phyloP scores from a whole-genome alignment of 2,113 vertebrate genomes.

The Phrynosoma blainvillii region DNA sequence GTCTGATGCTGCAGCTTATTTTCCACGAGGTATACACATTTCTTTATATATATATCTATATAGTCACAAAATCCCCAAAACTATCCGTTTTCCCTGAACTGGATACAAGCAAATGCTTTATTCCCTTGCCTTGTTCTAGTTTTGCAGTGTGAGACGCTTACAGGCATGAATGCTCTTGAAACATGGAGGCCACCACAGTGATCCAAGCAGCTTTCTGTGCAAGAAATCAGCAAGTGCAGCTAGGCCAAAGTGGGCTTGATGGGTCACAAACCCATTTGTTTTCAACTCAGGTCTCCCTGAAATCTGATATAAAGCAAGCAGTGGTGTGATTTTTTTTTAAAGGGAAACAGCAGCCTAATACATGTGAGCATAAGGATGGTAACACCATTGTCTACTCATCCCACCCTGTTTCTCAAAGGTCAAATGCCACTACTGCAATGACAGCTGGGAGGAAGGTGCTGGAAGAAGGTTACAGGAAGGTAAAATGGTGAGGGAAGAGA shows the following conservation, averaged over 20 bases:
- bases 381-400: background rate
- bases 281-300: background rate
- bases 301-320: background rate
- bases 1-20: slow-evolving; percentile 67
- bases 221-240: slow-evolving; percentile 64
- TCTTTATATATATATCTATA: slow-evolving; percentile 70
- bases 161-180: slow-evolving; percentile 65
- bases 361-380: too few species aligned
- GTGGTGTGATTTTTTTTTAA: background rate
- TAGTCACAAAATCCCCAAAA: slow-evolving; percentile 60
- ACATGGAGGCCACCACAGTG: slow-evolving; percentile 58
- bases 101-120: slow-evolving; percentile 66
- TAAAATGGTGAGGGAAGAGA: background rate
- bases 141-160: slow-evolving; percentile 63
- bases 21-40: slow-evolving; percentile 72
- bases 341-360: background rate
- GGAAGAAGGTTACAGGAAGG: background rate
- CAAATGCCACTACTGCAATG: too few species aligned
- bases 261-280: background rate
- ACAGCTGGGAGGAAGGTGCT: background rate
- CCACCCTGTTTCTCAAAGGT: background rate
- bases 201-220: slow-evolving; percentile 70
- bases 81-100: slow-evolving; percentile 69
- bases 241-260: background rate
- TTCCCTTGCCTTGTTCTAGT: slow-evolving; percentile 67